Evolutionary conservation across 2,888 invertebrate genomes (phyloP).

Genomic region (Chrysina gloriosa): DNA sequence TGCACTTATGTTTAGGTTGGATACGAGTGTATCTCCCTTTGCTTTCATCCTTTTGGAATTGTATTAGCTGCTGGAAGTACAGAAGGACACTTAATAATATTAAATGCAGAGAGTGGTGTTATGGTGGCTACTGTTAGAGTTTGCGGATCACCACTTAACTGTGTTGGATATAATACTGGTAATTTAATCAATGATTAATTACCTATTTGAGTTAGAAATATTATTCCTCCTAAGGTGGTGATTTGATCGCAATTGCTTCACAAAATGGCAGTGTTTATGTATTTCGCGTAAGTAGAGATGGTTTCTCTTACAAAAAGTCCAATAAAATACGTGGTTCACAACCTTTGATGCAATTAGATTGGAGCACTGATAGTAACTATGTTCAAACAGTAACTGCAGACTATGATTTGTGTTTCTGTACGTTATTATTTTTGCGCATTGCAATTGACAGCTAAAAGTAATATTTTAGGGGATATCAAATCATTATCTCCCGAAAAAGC

Average conservation of each 20-base stretch:
- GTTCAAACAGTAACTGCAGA: slow-evolving; percentile 91
- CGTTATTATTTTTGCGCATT: no score
- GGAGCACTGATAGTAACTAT: slow-evolving; percentile 90
- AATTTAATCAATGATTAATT: slow-evolving; percentile 51
- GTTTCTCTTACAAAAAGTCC: slow-evolving; percentile 89
- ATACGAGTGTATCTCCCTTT: slow-evolving; percentile 88
- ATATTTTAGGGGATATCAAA: slow-evolving; percentile 85
- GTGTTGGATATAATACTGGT: slow-evolving; percentile 90
- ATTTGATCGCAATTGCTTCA: slow-evolving; percentile 88
- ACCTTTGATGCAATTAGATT: slow-evolving; percentile 87
- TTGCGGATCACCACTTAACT: slow-evolving; percentile 87
- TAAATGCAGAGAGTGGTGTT: slow-evolving; percentile 88
- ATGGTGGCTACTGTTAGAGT: slow-evolving; percentile 87
- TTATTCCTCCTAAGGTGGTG: slow-evolving; percentile 76
- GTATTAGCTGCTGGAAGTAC: slow-evolving; percentile 90
- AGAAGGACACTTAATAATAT: slow-evolving; percentile 87
- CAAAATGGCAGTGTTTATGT: slow-evolving; percentile 88
- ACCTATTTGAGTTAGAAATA: neutral
- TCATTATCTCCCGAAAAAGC: slow-evolving; percentile 86
- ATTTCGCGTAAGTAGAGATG: slow-evolving; percentile 88
- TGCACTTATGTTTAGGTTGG: slow-evolving; percentile 70
- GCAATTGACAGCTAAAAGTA: no score
- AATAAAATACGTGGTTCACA: slow-evolving; percentile 90
- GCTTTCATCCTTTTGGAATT: slow-evolving; percentile 89
- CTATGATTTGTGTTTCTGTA: slow-evolving; percentile 89